Conservation (phyloP, 2,797 vertebrate species). For the Novumbra hubbsi region DNA sequence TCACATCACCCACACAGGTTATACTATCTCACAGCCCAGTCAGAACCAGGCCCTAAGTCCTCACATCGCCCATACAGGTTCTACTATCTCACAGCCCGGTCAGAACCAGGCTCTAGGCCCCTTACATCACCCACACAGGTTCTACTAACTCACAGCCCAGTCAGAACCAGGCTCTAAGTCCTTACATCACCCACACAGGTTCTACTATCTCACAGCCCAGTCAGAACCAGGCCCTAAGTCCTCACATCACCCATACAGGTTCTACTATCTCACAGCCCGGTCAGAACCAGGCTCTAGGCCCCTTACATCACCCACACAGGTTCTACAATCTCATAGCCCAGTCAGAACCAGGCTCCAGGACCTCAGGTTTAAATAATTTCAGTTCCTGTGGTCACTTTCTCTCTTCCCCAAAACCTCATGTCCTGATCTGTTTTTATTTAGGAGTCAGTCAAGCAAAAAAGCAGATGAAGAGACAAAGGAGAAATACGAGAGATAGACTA, state of each 20-base stretch:
- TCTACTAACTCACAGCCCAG: background rate
- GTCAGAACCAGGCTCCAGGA: background rate
- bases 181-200: no score
- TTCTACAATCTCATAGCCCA: background rate
- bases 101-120: background rate
- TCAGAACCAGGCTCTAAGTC: constrained; percentile 3
- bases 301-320: background rate
- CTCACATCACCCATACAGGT: no score
- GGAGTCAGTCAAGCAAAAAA: background rate
- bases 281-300: background rate
- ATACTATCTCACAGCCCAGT: background rate
- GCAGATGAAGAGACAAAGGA: background rate
- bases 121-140: no score
- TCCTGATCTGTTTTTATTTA: background rate
- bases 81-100: background rate
- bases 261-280: background rate
- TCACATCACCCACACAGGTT: no score
- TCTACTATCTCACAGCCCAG: background rate
- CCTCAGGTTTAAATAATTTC: constrained; percentile 22
- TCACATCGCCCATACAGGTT: no score
- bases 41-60: background rate
- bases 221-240: background rate
- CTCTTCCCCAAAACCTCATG: constrained; percentile 6
- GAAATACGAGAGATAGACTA: background rate
- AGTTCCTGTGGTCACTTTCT: background rate